These are phyloP conservation scores for Macaria liturata DNA, from an alignment of 2,888 invertebrate genomes.

Conservation along the genomic window DNA sequence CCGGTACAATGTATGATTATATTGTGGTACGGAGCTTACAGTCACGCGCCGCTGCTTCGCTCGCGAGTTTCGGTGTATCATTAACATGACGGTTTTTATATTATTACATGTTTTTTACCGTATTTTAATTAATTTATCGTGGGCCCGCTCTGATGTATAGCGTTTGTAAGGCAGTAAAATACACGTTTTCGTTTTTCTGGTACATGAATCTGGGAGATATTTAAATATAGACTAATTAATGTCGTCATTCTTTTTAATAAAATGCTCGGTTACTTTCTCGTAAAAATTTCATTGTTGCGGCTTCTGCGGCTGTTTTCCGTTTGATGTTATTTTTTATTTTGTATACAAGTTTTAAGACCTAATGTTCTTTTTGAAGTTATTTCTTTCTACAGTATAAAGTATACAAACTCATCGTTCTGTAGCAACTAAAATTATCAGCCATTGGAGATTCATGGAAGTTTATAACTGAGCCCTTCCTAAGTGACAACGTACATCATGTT, in stretches of 20 bases:
- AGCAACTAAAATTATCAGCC: too few relatives aligned
- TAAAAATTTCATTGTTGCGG: slow-evolving; percentile 17
- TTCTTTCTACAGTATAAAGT: too few relatives aligned
- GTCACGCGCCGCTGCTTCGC: slow-evolving; percentile 60
- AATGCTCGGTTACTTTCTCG: slow-evolving; percentile 11
- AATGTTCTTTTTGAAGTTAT: too few relatives aligned
- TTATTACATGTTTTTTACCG: slow-evolving; percentile 31
- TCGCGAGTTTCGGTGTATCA: slow-evolving; percentile 29
- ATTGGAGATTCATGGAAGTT: too few relatives aligned
- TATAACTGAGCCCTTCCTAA: too few relatives aligned
- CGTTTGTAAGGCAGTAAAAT: slow-evolving; percentile 29
- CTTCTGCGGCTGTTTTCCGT: neutral
- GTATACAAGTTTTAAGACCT: too few relatives aligned
- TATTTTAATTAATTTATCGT: slow-evolving; percentile 37
- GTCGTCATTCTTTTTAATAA: slow-evolving; percentile 24
- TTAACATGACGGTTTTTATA: slow-evolving; percentile 25
- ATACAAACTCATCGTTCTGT: too few relatives aligned
- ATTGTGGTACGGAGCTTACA: slow-evolving; percentile 71
- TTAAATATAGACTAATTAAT: slow-evolving; percentile 30
- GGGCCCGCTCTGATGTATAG: slow-evolving; percentile 28
- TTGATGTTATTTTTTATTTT: slow-evolving; percentile 1
- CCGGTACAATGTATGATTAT: slow-evolving; percentile 79
- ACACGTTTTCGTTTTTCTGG: slow-evolving; percentile 37
- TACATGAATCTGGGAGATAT: slow-evolving; percentile 33
- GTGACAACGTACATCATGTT: too few relatives aligned